Evolutionary conservation across 1,140 invertebrate species (phyloP).

Genomic region (Polypedilum pembai): DNA sequence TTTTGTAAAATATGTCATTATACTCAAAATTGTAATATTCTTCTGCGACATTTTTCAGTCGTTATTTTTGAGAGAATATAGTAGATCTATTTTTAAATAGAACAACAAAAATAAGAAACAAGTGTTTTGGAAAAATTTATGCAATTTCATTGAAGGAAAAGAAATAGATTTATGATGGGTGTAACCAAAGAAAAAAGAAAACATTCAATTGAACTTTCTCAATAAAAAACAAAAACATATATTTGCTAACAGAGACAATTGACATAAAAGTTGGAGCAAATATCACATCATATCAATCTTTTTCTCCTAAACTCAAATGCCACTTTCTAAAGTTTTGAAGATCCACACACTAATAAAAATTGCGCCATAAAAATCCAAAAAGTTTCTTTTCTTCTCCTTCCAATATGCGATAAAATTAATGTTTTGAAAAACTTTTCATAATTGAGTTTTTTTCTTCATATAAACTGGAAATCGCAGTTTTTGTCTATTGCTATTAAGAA

Average conservation of each 20-base stretch:
- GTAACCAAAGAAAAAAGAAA: background rate
- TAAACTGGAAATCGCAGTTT: background rate
- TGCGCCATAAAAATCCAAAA: conserved; percentile 8
- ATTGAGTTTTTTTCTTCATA: background rate
- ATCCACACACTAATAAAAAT: conserved; percentile 1
- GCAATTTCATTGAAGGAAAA: background rate
- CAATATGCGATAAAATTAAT: conserved; percentile 19
- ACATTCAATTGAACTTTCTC: background rate
- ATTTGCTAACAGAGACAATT: background rate
- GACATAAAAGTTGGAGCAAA: background rate
- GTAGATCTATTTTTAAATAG: no score
- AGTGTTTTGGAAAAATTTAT: no score
- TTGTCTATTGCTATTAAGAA: background rate
- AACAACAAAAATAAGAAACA: no score
- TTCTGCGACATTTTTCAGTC: no score
- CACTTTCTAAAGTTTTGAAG: background rate
- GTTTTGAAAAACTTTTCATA: conserved; percentile 14
- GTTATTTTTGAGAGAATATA: no score
- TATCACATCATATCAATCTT: conserved; percentile 2
- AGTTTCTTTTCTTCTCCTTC: background rate
- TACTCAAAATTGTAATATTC: no score
- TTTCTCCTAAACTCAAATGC: background rate
- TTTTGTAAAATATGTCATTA: no score
- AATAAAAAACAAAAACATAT: background rate
- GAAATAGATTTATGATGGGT: background rate